A percentile compares a stretch with the other conserved stretches of the same genome.
Evolutionary conservation across 2,888 invertebrate species (phyloP).

Genomic region (Panopea generosa): DNA sequence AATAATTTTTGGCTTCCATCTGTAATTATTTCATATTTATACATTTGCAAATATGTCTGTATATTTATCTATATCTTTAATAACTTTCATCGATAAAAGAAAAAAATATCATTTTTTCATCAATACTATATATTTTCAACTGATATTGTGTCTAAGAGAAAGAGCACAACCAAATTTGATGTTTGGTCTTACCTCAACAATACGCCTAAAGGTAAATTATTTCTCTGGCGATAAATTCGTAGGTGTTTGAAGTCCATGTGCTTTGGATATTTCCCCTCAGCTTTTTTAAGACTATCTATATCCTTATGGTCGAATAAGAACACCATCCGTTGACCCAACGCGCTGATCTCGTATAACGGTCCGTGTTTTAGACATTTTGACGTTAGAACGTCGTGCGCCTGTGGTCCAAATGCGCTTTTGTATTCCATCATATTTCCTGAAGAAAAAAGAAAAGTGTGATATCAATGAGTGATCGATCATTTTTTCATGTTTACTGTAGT

Average conservation of each 20-base stretch:
- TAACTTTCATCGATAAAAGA: too few species aligned
- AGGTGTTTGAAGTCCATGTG: constrained; percentile 66
- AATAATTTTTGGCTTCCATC: too few species aligned
- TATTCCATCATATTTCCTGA: constrained; percentile 57
- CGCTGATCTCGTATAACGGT: constrained; percentile 54
- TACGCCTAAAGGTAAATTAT: constrained; percentile 55
- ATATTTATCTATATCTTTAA: too few species aligned
- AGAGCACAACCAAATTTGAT: too few species aligned
- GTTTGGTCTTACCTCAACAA: constrained; percentile 63
- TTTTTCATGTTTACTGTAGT: too few species aligned
- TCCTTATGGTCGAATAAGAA: constrained; percentile 60
- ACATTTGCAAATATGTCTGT: too few species aligned
- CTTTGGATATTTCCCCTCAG: constrained; percentile 58
- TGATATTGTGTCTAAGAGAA: too few species aligned
- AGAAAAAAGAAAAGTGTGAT: background rate
- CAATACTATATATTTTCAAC: too few species aligned
- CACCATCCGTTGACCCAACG: constrained; percentile 54
- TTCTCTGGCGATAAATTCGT: constrained; percentile 49
- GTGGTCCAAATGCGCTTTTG: constrained; percentile 51
- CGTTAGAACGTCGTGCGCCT: constrained; percentile 53
- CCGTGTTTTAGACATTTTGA: constrained; percentile 40
- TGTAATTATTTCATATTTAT: too few species aligned
- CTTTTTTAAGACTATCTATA: constrained; percentile 48
- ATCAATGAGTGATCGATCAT: background rate
- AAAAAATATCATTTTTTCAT: too few species aligned